Evolutionary conservation across 2,113 vertebrate genomes (phyloP), one percentile per base, ranked within the genome.

Genomic region (Oncorhynchus mykiss): DNA sequence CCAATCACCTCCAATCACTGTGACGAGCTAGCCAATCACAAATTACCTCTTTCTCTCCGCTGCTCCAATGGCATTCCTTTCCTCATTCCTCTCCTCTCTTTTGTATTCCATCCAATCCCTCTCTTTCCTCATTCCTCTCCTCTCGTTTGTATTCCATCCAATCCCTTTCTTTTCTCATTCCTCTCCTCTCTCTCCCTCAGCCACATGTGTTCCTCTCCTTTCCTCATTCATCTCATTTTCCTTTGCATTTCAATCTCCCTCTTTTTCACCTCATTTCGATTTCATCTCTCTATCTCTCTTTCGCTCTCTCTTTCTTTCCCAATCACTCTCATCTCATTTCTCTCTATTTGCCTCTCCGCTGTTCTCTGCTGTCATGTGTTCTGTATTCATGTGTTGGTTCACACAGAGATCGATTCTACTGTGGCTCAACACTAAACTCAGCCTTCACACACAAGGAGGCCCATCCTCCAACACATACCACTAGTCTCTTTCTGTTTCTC

Each of bases 341-440:
- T 45, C n/a, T 65, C 45, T 11, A 45, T 54, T 14, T 24, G 22
- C n/a, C 69, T 71, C 67, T 71, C 69, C 22, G 22, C 29, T 27
- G 31, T 9, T 54, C 69, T 74, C 67, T 77, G 70, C 59, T 51
- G 74, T 72, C 39, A 45, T 45, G 39, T 9, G 72, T 81, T 90
- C 76, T 82, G 87, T 85, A 85, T 90, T 90, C 60, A 78, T 77
- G 77, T 16, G 22, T 70, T 31, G 82, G 82, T 68, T 80, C 78
- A 74, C 73, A 59, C 39, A 74, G 73, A 68, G 77, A 91, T 87
- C 67, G 13, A 90, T 89, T 76, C 81, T 72, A 51, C 24, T 71
- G 39, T 45, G 39, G 39, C 39, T 45, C 39, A 39, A 8, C 34
- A 2, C 34, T 39, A 39, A 39, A 39, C 34, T 39, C 34, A 45